These are phyloP conservation scores for Bubo scandiacus DNA, from an alignment of 2,113 vertebrate species.

Conservation along the genomic window DNA sequence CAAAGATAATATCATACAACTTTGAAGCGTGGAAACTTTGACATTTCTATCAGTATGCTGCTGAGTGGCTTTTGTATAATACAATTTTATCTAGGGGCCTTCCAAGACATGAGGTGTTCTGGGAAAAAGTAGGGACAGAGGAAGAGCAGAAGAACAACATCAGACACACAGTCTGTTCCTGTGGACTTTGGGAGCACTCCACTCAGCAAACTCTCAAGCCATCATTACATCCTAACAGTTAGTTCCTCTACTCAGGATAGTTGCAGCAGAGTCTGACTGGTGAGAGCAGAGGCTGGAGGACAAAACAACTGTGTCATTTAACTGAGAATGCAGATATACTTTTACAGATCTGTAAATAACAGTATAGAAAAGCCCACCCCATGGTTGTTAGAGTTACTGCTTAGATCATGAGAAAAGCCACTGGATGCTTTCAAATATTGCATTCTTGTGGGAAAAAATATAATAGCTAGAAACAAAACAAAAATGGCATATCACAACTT, in stretches of 20 bases:
- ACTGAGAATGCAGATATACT: not conserved
- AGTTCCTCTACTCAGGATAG: not conserved
- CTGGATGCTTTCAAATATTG: not conserved
- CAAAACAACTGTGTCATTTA: not conserved
- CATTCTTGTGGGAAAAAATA: not conserved
- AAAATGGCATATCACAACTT: not conserved
- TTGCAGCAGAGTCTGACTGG: not conserved
- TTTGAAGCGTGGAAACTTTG: not conserved
- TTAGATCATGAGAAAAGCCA: not conserved
- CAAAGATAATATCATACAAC: not conserved
- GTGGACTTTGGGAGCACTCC: not conserved
- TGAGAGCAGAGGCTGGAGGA: not conserved
- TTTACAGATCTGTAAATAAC: not conserved
- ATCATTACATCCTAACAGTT: not conserved
- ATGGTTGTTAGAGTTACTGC: not conserved
- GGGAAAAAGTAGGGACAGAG: accelerated
- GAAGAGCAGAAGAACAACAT: not conserved
- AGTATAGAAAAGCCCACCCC: not conserved
- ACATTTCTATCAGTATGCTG: not conserved
- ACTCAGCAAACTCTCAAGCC: not conserved
- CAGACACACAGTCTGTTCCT: not conserved
- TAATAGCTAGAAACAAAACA: not conserved
- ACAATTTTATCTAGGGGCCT: accelerated
- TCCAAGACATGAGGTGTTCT: not conserved
- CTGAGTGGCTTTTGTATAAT: not conserved